phyloP scores from a whole-genome alignment of 2,888 invertebrate genomes.

The Morpho deidamia region DNA sequence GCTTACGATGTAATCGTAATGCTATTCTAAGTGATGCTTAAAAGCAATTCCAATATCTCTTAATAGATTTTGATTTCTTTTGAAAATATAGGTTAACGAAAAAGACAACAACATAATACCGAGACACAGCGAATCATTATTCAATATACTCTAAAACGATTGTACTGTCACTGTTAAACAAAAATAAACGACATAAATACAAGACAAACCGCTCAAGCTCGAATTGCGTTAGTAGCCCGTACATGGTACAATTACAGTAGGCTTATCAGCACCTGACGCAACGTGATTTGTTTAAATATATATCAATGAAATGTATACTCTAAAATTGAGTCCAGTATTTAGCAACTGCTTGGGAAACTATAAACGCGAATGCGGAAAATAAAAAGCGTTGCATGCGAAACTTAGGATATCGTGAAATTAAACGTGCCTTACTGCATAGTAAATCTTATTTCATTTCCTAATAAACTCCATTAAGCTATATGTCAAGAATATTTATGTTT shows the following conservation, averaged over 20 bases:
- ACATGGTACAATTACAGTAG: constrained; percentile 26
- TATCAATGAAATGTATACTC: constrained; percentile 27
- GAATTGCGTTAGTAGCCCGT: constrained; percentile 12
- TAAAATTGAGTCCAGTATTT: constrained; percentile 23
- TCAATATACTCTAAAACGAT: not conserved
- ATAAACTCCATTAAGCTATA: too few relatives aligned
- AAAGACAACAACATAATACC: too few relatives aligned
- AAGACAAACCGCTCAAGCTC: constrained; percentile 10
- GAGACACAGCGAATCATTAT: not conserved
- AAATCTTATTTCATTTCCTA: too few relatives aligned
- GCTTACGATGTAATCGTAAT: too few relatives aligned
- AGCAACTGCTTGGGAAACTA: constrained; percentile 15
- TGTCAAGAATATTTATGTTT: too few relatives aligned
- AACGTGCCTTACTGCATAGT: not conserved
- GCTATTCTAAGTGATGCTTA: too few relatives aligned
- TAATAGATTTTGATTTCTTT: too few relatives aligned
- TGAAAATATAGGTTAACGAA: too few relatives aligned
- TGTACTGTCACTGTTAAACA: not conserved
- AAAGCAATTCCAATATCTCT: too few relatives aligned
- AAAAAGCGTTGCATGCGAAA: not conserved
- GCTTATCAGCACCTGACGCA: constrained; percentile 21
- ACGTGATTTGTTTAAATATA: constrained; percentile 27
- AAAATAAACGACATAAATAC: constrained; percentile 4
- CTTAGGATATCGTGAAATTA: not conserved
- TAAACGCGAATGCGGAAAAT: constrained; percentile 13